Evolutionary conservation across 2,888 invertebrate species (phyloP).

Genomic region (Xylophagus ater): DNA sequence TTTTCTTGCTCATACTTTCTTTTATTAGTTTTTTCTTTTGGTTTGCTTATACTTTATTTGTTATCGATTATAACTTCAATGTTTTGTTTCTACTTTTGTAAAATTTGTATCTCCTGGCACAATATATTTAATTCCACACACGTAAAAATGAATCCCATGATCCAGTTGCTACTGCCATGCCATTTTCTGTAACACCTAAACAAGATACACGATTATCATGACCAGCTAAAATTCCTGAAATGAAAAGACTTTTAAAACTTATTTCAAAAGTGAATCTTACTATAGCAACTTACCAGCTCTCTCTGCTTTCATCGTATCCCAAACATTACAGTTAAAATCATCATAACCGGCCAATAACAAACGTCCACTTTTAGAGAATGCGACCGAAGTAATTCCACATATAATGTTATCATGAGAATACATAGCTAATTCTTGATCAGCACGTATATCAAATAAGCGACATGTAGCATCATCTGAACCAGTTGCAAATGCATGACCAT

Average conservation of each 20-base stretch:
- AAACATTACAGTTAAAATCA: conserved; percentile 99
- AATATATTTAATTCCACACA: conserved; percentile 87
- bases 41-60: no score
- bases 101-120: no score
- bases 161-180: conserved; percentile 99
- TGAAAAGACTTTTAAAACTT: conserved; percentile 3
- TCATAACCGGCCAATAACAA: conserved; percentile 97
- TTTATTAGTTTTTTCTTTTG: no score
- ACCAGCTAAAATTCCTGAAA: conserved; percentile 82
- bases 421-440: conserved; percentile 99
- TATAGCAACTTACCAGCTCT: conserved; percentile 41
- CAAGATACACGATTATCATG: conserved; percentile 99
- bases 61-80: no score
- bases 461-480: conserved; percentile 99
- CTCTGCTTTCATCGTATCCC: conserved; percentile 99
- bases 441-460: conserved; percentile 98
- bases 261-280: neutral
- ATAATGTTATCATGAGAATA: conserved; percentile 99
- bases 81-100: no score
- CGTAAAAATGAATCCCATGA: conserved; percentile 99
- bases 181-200: conserved; percentile 98
- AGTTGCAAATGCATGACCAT: conserved; percentile 97
- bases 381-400: conserved; percentile 99
- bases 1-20: no score
- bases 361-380: conserved; percentile 95